Evolutionary conservation across 2,113 vertebrate species (phyloP).

Genomic region (Cervus canadensis): DNA sequence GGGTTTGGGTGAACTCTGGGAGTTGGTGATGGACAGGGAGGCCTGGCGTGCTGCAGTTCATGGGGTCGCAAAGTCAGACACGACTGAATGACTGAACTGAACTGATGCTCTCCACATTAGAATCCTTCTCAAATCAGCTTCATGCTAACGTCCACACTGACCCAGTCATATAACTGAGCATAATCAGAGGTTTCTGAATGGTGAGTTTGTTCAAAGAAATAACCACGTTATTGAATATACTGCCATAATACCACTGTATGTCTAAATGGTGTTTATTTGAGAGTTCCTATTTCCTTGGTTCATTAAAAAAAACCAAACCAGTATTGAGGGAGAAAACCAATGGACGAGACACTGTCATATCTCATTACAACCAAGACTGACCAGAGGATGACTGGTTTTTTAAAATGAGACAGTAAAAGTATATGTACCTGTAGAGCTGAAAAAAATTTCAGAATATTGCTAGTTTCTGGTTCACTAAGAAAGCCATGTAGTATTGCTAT

Average conservation of each 20-base stretch:
- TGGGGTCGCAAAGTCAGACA: too few relatives aligned
- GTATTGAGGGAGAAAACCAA: background rate
- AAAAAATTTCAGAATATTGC: background rate
- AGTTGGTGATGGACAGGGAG: too few relatives aligned
- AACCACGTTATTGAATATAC: background rate
- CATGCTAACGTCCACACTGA: background rate
- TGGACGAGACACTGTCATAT: background rate
- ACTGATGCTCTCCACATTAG: background rate
- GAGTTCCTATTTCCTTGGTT: background rate
- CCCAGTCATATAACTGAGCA: background rate
- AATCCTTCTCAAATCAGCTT: background rate
- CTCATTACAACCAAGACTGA: background rate
- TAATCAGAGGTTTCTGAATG: background rate
- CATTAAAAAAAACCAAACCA: background rate
- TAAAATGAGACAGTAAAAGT: background rate
- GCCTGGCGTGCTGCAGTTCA: too few relatives aligned
- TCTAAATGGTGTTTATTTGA: background rate
- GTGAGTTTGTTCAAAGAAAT: background rate
- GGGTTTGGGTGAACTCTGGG: too few relatives aligned
- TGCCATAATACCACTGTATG: too few relatives aligned
- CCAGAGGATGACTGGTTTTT: background rate
- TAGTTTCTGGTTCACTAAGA: background rate
- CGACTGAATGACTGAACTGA: too few relatives aligned
- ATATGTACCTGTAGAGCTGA: background rate
- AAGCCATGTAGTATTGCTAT: background rate